Evolutionary conservation across 2,797 vertebrate species (phyloP), one percentile per base, ranked within the genome.

Genomic region (Tenualosa thibaudeaui): DNA sequence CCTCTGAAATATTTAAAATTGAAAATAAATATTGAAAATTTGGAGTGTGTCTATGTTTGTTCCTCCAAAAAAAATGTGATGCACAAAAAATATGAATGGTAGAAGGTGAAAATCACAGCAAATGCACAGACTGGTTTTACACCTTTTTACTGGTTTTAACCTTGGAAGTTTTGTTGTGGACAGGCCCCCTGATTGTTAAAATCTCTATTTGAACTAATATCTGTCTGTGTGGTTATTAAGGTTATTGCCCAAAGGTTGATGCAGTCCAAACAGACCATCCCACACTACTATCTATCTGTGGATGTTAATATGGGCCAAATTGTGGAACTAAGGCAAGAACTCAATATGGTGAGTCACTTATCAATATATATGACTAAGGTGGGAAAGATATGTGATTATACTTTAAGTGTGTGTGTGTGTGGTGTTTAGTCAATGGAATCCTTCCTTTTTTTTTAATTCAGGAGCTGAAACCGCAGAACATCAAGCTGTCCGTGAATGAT

Each of bases 251-350:
- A 99, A 94, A 96, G 98, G 89, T 89, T 99, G 93, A 96, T 99
- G 96, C 98, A 97, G 87, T 99, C 98, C 75, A 99, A 99, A 85
- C 98, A 99, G 92, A 99, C 97, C 0, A 98, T 99, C 95, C 98
- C 98, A 91, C 98, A 99, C 92, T 99, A 99, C 91, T 99, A 99
- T 89, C 96, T 99, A 88, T 99, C 98, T 89, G 88, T 99, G 43
- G 98, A 99, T 87, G 90, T 99, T 81, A 96, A 97, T 94, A 98
- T 99, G 98, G 98, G 97, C 92, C 95, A 97, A 91, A 95, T 98
- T 81, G 87, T 99, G 84, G 95, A 96, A 90, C 94, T 99, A 81
- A 95, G 98, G 86, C 97, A 97, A 91, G 97, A 99, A 82, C 97
- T 99, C 78, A 99, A 99, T 85, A 94, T 92, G 94, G 98, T 99